Conservation (phyloP, 2,888 invertebrate genomes). For the Trachelus troglodyta region DNA sequence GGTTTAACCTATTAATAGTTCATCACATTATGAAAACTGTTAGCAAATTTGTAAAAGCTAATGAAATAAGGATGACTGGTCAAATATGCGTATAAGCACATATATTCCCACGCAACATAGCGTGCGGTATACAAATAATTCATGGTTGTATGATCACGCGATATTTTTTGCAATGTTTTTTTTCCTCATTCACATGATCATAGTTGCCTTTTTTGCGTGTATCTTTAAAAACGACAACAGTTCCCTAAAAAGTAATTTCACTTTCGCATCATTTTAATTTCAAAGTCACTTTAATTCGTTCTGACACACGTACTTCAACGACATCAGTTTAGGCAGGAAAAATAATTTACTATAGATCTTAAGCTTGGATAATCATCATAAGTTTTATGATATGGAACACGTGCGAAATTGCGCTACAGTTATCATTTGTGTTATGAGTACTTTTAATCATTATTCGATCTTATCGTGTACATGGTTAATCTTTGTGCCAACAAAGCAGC, state of each 20-base stretch:
- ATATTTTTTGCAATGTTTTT: not conserved
- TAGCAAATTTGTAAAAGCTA: not conserved
- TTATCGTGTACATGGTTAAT: not conserved
- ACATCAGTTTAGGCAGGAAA: not conserved
- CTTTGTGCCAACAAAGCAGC: not conserved
- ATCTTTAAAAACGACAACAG: not conserved
- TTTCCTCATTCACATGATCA: not conserved
- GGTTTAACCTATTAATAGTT: not conserved
- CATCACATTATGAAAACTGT: not conserved
- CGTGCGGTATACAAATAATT: not conserved
- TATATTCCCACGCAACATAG: not conserved
- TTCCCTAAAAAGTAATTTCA: not conserved
- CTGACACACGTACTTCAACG: too few species aligned
- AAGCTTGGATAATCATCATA: not conserved
- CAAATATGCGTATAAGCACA: not conserved
- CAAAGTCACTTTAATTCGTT: not conserved
- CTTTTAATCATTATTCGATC: not conserved
- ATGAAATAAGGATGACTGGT: not conserved
- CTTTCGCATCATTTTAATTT: not conserved
- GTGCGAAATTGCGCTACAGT: not conserved
- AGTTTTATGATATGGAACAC: not conserved
- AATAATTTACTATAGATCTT: not conserved
- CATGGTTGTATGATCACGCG: not conserved
- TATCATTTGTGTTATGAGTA: not conserved
- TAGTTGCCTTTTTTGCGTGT: not conserved